These are phyloP conservation scores for Monoplex corrugatus DNA, from an alignment of 2,888 invertebrate genomes.

Conservation along the genomic window DNA sequence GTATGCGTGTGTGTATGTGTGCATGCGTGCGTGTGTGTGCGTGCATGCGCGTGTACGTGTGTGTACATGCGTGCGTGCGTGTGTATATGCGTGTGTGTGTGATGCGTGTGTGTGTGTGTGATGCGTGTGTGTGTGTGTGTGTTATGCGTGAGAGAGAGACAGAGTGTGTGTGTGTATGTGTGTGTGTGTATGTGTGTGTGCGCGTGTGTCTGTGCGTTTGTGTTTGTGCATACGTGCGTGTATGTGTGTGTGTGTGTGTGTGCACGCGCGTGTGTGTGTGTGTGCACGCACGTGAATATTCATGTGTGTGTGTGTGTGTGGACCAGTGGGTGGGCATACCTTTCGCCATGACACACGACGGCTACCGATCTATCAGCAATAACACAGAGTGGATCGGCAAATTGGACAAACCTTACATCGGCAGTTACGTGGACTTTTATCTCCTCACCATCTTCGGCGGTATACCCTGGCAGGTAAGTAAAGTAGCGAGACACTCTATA, in stretches of 20 bases:
- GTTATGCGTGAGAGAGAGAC: no score
- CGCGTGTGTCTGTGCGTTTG: no score
- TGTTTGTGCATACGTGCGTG: neutral
- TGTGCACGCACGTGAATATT: neutral
- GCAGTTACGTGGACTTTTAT: constrained; percentile 73
- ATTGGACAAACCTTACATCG: constrained; percentile 65
- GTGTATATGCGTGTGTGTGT: no score
- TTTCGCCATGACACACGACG: constrained; percentile 94
- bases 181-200: no score
- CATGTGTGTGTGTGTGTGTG: constrained; percentile 58
- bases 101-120: neutral
- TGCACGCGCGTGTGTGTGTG: neutral
- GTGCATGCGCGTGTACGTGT: neutral
- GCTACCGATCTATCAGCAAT: constrained; percentile 88
- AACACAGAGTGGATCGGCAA: constrained; percentile 83
- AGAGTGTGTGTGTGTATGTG: no score
- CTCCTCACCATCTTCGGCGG: constrained; percentile 70
- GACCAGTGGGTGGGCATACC: constrained; percentile 98
- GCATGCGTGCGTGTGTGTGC: neutral
- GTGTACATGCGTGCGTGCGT: neutral
- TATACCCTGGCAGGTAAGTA: constrained; percentile 70
- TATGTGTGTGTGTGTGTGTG: neutral
- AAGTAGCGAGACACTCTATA: no score
- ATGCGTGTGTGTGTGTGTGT: neutral
- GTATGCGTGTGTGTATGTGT: neutral